These are phyloP conservation scores for Pyrochroa serraticornis DNA, from an alignment of 2,888 invertebrate species.

Conservation along the genomic window DNA sequence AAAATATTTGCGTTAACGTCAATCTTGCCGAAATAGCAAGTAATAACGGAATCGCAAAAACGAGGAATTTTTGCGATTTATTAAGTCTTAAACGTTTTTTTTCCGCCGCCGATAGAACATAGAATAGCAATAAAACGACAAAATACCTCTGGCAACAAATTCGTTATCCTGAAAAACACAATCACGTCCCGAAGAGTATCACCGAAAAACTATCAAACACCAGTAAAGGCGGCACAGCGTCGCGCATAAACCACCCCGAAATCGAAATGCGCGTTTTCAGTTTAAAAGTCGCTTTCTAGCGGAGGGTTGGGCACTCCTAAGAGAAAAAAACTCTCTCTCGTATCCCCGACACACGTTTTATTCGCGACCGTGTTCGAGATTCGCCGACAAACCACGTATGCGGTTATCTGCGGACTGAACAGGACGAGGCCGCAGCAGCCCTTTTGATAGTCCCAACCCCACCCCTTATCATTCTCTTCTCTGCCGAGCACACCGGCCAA, in stretches of 20 bases:
- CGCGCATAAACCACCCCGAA: not conserved
- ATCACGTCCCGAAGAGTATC: slow-evolving; percentile 9
- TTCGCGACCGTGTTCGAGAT: slow-evolving; percentile 14
- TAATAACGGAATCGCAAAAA: too few species aligned
- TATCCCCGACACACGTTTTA: slow-evolving; percentile 11
- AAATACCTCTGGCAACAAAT: slow-evolving; percentile 13
- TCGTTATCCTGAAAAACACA: slow-evolving; percentile 21
- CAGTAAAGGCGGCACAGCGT: not conserved
- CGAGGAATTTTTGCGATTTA: too few species aligned
- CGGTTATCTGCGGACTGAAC: slow-evolving; percentile 31
- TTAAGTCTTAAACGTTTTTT: not conserved
- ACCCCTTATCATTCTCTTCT: slow-evolving; percentile 40
- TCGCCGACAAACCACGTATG: slow-evolving; percentile 18
- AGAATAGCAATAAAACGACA: not conserved
- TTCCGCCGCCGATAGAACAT: not conserved
- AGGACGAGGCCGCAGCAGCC: slow-evolving; percentile 37
- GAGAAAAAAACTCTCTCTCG: not conserved
- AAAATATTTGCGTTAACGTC: too few species aligned
- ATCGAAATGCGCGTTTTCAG: too few species aligned
- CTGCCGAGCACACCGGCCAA: slow-evolving; percentile 41
- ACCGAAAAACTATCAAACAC: slow-evolving; percentile 9
- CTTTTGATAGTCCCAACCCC: slow-evolving; percentile 37
- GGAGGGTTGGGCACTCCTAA: not conserved
- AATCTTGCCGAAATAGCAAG: too few species aligned
- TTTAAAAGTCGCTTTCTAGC: too few species aligned